Conservation (phyloP, 2,888 invertebrate species). For the Eupithecia inturbata region DNA sequence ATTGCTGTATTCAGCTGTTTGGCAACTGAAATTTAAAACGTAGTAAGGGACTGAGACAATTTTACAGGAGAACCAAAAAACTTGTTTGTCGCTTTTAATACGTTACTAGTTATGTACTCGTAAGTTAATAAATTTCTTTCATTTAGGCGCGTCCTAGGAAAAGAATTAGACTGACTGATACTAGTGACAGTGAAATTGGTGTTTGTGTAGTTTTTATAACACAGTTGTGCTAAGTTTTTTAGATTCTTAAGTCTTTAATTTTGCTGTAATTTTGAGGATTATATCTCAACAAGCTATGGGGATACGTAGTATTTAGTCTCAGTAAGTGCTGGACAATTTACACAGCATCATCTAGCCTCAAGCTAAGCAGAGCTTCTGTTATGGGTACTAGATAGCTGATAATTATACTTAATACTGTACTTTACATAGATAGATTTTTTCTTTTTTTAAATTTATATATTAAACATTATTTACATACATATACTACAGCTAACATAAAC, state of each 20-base stretch:
- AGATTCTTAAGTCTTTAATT: too few relatives aligned
- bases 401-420: too few relatives aligned
- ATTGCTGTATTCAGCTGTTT: constrained; percentile 58
- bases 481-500: too few relatives aligned
- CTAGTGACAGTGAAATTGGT: not conserved
- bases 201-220: not conserved
- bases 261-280: not conserved
- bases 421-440: too few relatives aligned
- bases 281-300: not conserved
- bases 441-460: too few relatives aligned
- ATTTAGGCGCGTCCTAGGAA: not conserved
- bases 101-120: too few relatives aligned
- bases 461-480: too few relatives aligned
- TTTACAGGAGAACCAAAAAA: not conserved
- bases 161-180: not conserved
- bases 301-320: too few relatives aligned
- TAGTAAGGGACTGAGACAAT: not conserved
- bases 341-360: not conserved
- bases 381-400: not conserved
- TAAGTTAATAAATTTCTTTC: too few relatives aligned
- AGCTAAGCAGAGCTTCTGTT: not conserved
- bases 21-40: not conserved
- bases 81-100: not conserved
- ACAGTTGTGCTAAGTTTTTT: too few relatives aligned
- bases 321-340: not conserved